Evolutionary conservation across 1,140 invertebrate genomes (phyloP).

Genomic region (Drosophila baimaii): DNA sequence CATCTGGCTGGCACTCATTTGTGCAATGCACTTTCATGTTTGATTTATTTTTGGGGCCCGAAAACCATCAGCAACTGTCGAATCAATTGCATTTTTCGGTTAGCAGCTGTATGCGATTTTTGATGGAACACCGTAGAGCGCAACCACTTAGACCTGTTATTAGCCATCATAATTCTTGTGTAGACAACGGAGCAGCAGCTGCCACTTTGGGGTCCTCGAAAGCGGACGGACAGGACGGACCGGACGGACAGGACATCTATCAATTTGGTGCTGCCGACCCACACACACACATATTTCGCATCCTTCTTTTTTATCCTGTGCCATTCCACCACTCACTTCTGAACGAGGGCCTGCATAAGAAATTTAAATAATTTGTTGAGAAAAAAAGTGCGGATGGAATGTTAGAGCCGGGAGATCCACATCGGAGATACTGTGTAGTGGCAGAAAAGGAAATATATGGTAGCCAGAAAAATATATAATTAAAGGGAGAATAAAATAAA

Average conservation of each 20-base stretch:
- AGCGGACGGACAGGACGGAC: background rate
- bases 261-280: constrained; percentile 56
- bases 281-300: constrained; percentile 55
- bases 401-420: background rate
- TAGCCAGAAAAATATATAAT: background rate
- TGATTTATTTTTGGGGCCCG: constrained; percentile 27
- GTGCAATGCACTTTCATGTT: constrained; percentile 25
- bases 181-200: constrained; percentile 60
- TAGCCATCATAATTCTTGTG: constrained; percentile 55
- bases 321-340: constrained; percentile 34
- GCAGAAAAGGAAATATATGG: background rate
- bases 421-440: constrained; percentile 1
- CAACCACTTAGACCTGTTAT: constrained; percentile 60
- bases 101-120: constrained; percentile 53
- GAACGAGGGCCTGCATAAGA: constrained; percentile 56
- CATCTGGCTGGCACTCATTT: constrained; percentile 30
- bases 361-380: constrained; percentile 69
- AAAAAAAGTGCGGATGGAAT: constrained; percentile 27
- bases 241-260: constrained; percentile 55
- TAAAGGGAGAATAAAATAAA: background rate
- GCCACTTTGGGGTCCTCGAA: constrained; percentile 42
- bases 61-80: constrained; percentile 33
- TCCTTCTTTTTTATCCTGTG: constrained; percentile 3
- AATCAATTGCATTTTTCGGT: constrained; percentile 59
- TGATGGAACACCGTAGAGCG: constrained; percentile 42